phyloP scores from a whole-genome alignment of 1,140 invertebrate genomes.

The Alviniconcha marisindica region DNA sequence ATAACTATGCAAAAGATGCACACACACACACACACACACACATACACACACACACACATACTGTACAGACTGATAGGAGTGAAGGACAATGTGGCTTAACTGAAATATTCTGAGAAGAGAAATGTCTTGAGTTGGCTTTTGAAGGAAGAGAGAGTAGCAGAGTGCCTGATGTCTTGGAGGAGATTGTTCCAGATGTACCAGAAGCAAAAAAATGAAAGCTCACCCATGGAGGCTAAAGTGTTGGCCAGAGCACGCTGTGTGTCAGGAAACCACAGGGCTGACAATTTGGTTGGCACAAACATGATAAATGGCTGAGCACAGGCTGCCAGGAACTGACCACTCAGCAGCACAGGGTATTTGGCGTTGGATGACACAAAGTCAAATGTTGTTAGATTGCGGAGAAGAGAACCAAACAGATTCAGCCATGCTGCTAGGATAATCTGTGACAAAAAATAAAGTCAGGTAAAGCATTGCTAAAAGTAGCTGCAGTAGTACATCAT shows the following conservation, averaged over 20 bases:
- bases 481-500: too few relatives aligned
- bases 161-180: too few relatives aligned
- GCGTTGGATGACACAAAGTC: conserved; percentile 51
- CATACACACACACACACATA: too few relatives aligned
- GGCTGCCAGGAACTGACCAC: conserved; percentile 75
- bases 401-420: conserved; percentile 75
- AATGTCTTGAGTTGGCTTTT: too few relatives aligned
- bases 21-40: too few relatives aligned
- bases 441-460: conserved; percentile 65
- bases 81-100: too few relatives aligned
- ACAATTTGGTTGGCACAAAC: conserved; percentile 77
- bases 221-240: conserved; percentile 69
- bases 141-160: too few relatives aligned
- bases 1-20: too few relatives aligned
- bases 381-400: conserved; percentile 74
- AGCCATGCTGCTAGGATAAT: conserved; percentile 75
- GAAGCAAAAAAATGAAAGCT: conserved; percentile 14
- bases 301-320: conserved; percentile 77
- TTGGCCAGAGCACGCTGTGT: conserved; percentile 75
- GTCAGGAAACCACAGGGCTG: conserved; percentile 76
- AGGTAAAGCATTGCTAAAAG: too few relatives aligned
- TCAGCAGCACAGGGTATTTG: conserved; percentile 61
- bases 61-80: too few relatives aligned
- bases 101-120: too few relatives aligned
- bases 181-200: conserved; percentile 32